Evolutionary conservation across 2,113 vertebrate species (phyloP), one percentile per base, ranked within the genome.

Genomic region (Myiozetetes cayanensis): DNA sequence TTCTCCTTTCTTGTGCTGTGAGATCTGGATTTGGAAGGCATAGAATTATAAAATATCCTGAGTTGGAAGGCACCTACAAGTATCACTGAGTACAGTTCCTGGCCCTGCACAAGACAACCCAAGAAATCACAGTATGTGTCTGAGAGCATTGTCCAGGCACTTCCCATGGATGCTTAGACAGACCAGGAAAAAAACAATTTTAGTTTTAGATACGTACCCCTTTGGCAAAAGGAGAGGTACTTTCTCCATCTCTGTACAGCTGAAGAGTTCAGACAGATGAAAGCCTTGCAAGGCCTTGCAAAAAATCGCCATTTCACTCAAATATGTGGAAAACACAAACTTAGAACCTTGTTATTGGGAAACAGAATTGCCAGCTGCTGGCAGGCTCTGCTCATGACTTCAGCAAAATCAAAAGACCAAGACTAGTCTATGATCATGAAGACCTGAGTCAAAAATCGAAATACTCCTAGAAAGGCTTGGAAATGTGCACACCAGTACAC

Each of bases 201-300:
- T 21, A 46, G 25, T 43, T 24, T 14, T 39, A 67, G 7, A 33
- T 20, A 31, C 0, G 0, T 22, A 67, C 4, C 6, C 3, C 3
- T 53, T 53, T 53, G n/a, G 52, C 20, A 73, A 67, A 80, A 39
- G 6, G 72, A 76, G 43, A 49, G 16, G 16, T 20, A 5, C 28
- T 62, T 35, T 20, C 62, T 44, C 11, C 20, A 46, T 23, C 1
- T 0, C 15, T 53, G 58, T 18, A 33, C 24, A 70, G 63, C 14
- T 63, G 35, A 85, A 77, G 8, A 14, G 9, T 19, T 76, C 43
- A 68, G 8, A 47, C 5, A 56, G 56, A 58, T 14, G 22, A 3
- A 73, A 10, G 4, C 19, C 6, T 25, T 39, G 6, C 5, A 76
- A 74, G 12, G 4, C 19, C 6, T 25, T 39, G 6, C 5, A 76